Conservation (phyloP, 2,797 vertebrate species). For the Petrocephalus sullivani region DNA sequence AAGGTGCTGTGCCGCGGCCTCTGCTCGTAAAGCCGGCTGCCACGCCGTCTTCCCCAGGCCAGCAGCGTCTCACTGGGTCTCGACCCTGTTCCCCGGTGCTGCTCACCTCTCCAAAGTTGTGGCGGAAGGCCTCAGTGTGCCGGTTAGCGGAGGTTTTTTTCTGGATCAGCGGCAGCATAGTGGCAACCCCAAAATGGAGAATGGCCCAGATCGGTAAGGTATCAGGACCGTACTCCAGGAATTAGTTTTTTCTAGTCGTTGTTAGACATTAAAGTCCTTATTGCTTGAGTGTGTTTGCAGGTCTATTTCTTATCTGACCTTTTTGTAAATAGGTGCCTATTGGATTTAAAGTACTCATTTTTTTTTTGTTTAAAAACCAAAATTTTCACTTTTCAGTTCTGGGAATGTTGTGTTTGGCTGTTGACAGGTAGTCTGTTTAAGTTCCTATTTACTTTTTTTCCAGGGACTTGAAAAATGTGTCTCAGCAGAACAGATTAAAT, state of each 20-base stretch:
- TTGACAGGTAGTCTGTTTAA: not conserved
- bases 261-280: not conserved
- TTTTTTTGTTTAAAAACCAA: not conserved
- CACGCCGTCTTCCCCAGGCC: slow-evolving; percentile 36
- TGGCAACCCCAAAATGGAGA: slow-evolving; percentile 68
- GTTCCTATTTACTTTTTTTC: not conserved
- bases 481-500: not conserved
- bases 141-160: slow-evolving; percentile 70
- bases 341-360: not conserved
- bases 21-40: slow-evolving; percentile 42
- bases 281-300: not conserved
- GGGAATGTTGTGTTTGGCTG: not conserved
- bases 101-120: slow-evolving; percentile 56
- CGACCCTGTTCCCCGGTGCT: slow-evolving; percentile 47
- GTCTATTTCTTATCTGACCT: not conserved
- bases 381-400: not conserved
- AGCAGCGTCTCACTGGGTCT: slow-evolving; percentile 22
- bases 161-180: slow-evolving; percentile 72
- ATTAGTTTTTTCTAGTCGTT: not conserved
- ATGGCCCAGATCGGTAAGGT: slow-evolving; percentile 79
- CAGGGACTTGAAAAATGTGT: not conserved
- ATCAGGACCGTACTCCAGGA: not conserved
- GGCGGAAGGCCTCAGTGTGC: slow-evolving; percentile 52
- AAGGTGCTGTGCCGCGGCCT: slow-evolving; percentile 36
- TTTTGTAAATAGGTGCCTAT: too few species aligned